phyloP scores from a whole-genome alignment of 2,113 vertebrate species.

The Pardalotus punctatus region DNA sequence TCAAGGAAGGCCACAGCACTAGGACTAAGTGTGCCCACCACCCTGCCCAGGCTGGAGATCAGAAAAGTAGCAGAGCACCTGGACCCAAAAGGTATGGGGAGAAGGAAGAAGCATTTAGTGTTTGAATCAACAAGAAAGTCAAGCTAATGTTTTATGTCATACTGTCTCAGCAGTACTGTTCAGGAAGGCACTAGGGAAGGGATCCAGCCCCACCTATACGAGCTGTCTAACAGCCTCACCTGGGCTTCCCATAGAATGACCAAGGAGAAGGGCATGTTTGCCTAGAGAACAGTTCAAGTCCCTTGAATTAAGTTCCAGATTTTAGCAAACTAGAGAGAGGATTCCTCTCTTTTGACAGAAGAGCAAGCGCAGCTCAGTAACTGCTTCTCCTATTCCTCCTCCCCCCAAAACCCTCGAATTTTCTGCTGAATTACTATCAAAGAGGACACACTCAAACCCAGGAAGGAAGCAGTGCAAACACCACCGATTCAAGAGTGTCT shows the following conservation, averaged over 20 bases:
- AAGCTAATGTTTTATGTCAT: not conserved
- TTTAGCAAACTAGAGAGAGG: not conserved
- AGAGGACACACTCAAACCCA: not conserved
- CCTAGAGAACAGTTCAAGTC: not conserved
- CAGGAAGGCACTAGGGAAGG: not conserved
- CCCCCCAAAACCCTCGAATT: not conserved
- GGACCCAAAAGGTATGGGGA: not conserved
- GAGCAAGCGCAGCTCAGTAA: not conserved
- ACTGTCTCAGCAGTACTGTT: not conserved
- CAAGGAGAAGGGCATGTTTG: not conserved
- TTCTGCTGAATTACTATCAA: not conserved
- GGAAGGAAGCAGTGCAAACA: not conserved
- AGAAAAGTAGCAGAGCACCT: not conserved
- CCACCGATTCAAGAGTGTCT: not conserved
- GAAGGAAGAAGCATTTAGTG: not conserved
- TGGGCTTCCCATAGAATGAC: not conserved
- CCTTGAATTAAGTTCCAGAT: not conserved
- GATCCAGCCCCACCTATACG: not conserved
- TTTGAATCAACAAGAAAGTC: not conserved
- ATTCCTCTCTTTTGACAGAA: not conserved
- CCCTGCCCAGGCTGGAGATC: too few species aligned
- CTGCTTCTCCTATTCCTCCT: not conserved
- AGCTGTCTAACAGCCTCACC: not conserved
- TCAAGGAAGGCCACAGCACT: not conserved
- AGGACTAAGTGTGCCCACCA: not conserved